phyloP scores from a whole-genome alignment of 2,888 invertebrate species.

The Strigamia transsilvanica region DNA sequence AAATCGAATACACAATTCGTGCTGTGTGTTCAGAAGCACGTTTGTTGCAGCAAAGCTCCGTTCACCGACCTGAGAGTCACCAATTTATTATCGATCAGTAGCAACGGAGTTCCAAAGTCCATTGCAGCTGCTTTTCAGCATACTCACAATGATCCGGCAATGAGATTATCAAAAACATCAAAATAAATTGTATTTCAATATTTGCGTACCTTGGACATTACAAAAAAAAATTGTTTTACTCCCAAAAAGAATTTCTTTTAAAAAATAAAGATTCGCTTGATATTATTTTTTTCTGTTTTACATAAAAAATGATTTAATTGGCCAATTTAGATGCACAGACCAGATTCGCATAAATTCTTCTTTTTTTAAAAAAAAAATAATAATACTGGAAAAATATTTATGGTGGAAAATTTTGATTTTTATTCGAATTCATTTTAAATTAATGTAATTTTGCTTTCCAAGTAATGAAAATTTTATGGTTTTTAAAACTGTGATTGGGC shows the following conservation, averaged over 20 bases:
- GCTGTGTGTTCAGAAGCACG: not conserved
- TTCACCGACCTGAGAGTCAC: constrained; percentile 12
- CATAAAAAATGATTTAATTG: too few species aligned
- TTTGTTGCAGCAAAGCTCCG: constrained; percentile 1
- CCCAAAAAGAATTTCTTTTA: too few species aligned
- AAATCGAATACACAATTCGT: not conserved
- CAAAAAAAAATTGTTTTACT: not conserved
- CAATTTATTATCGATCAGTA: not conserved
- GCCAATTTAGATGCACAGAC: too few species aligned
- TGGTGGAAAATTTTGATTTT: too few species aligned
- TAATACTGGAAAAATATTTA: too few species aligned
- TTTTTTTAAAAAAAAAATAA: too few species aligned
- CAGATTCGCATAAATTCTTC: too few species aligned
- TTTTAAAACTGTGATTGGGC: not conserved
- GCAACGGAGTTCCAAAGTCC: not conserved
- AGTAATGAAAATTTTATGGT: too few species aligned
- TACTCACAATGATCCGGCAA: not conserved
- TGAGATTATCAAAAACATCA: not conserved
- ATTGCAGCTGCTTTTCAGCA: not conserved
- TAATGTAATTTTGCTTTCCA: too few species aligned
- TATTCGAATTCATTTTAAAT: too few species aligned
- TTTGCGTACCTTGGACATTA: not conserved
- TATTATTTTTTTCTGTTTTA: too few species aligned
- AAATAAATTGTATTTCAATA: not conserved
- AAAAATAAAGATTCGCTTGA: too few species aligned